These are phyloP conservation scores for Neodiprion pinetum DNA, from an alignment of 1,140 invertebrate species.

Conservation along the genomic window DNA sequence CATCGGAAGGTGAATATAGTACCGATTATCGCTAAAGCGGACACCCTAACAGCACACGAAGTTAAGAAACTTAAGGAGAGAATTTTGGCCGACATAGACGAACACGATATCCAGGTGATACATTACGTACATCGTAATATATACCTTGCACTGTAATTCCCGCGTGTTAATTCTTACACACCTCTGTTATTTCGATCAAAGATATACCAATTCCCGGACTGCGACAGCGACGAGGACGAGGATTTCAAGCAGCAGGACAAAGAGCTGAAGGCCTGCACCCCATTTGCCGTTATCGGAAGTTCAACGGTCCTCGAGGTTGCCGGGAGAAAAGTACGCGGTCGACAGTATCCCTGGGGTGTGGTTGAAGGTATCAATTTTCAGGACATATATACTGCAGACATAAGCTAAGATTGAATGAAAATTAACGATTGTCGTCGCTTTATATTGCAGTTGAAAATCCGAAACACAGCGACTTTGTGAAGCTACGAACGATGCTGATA, in stretches of 20 bases:
- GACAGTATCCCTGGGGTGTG: conserved; percentile 98
- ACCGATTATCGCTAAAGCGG: conserved; percentile 97
- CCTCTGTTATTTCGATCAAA: conserved; percentile 38
- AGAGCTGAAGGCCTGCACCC: conserved; percentile 88
- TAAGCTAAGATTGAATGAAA: neutral
- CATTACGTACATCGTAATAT: no score
- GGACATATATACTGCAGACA: conserved; percentile 9
- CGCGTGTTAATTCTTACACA: no score
- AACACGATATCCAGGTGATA: conserved; percentile 81
- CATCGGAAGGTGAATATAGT: conserved; percentile 98
- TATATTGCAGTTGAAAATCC: conserved; percentile 88
- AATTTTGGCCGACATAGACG: conserved; percentile 80
- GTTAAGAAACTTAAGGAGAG: conserved; percentile 88
- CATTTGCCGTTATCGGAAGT: conserved; percentile 96
- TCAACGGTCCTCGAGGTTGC: conserved; percentile 93
- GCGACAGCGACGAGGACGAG: conserved; percentile 92
- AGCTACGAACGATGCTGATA: conserved; percentile 95
- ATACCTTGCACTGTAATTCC: no score
- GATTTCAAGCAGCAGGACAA: conserved; percentile 91
- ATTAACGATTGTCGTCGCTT: neutral
- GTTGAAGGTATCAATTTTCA: conserved; percentile 78
- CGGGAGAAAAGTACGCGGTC: conserved; percentile 86
- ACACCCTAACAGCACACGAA: conserved; percentile 91
- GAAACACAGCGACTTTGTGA: conserved; percentile 96
- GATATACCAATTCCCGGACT: conserved; percentile 97